These are phyloP conservation scores for Thecophora atra DNA, from an alignment of 2,888 invertebrate genomes.

Conservation along the genomic window DNA sequence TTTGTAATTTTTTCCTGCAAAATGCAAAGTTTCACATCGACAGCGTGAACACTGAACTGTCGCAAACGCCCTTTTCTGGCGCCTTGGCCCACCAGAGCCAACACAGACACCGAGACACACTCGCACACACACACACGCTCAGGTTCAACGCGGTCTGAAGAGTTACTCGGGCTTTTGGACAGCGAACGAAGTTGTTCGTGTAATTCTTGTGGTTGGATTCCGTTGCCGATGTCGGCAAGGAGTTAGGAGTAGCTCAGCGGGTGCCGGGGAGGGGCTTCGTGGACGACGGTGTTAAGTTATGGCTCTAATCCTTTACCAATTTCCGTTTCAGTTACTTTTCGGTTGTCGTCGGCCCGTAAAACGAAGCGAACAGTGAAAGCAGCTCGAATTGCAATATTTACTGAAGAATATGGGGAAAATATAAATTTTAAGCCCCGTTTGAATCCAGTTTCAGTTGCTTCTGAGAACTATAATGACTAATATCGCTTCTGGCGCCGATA, in stretches of 20 bases:
- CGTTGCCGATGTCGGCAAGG: slow-evolving; percentile 26
- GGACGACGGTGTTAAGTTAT: slow-evolving; percentile 3
- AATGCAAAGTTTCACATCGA: slow-evolving; percentile 56
- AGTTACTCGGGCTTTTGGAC: not conserved
- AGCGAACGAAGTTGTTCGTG: not conserved
- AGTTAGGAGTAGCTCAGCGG: not conserved
- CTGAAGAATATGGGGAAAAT: not conserved
- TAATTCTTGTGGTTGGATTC: slow-evolving; percentile 18
- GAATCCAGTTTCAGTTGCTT: no score
- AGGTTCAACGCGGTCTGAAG: not conserved
- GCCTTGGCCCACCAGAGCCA: not conserved
- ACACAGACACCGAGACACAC: not conserved
- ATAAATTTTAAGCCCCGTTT: no score
- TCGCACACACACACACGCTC: not conserved
- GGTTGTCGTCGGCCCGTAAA: slow-evolving; percentile 40
- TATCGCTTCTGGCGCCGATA: no score
- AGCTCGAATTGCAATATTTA: slow-evolving; percentile 8
- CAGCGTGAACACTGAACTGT: slow-evolving; percentile 49
- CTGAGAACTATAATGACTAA: no score
- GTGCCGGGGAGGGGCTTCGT: not conserved
- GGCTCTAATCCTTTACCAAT: slow-evolving; percentile 51
- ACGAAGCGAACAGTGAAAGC: slow-evolving; percentile 26
- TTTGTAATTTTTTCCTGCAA: slow-evolving; percentile 60
- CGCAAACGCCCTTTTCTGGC: slow-evolving; percentile 18
- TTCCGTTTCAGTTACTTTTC: slow-evolving; percentile 53